Evolutionary conservation across 2,113 vertebrate species (phyloP), one percentile per base, ranked within the genome.

Genomic region (Nothoprocta perdicaria): DNA sequence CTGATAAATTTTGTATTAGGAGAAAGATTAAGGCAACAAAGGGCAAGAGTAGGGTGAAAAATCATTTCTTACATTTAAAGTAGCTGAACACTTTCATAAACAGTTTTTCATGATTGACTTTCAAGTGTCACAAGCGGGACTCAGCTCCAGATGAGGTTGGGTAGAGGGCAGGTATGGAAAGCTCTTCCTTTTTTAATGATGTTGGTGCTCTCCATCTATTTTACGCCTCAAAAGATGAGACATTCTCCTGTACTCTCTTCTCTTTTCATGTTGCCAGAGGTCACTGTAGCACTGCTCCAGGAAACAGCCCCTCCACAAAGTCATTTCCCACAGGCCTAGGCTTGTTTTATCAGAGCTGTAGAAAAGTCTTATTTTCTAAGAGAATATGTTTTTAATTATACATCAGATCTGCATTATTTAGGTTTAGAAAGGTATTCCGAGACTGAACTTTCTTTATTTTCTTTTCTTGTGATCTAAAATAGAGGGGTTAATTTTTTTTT

Each of bases 1-100:
- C 92, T 84, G 76, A 94, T 96, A 95, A 92, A 96, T 93, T 94
- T 96, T 94, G 86, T 88, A 95, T 97, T 96, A 93, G 88, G 94
- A 91, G 73, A 87, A 95, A 94, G 86, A 96, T 95, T 94, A 96
- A 80, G 79, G 77, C 78, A 92, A 88, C 78, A 94, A 52, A 94
- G 89, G 89, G 46, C 62, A 96, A 89, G 88, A 90, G 15, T 26
- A 74, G 73, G 33, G 14, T 80, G 61, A 80, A 69, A 88, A 93
- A 89, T 52, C 2, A 62, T 93, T 94, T 94, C 60, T 83, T 96
- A 68, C 27, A 46, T 74, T 93, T 80, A 90, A 90, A 93, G 46
- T 89, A 88, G 46, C 31, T 74, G 89, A 89, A 86, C 38, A 81
- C 76, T 92, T 96, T 95, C 73, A 78, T 80, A 66, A 95, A 94